A percentile compares a stretch with the other conserved stretches of the same genome.
Conservation (phyloP, 2,113 vertebrate genomes). For the Anolis sagrei region DNA sequence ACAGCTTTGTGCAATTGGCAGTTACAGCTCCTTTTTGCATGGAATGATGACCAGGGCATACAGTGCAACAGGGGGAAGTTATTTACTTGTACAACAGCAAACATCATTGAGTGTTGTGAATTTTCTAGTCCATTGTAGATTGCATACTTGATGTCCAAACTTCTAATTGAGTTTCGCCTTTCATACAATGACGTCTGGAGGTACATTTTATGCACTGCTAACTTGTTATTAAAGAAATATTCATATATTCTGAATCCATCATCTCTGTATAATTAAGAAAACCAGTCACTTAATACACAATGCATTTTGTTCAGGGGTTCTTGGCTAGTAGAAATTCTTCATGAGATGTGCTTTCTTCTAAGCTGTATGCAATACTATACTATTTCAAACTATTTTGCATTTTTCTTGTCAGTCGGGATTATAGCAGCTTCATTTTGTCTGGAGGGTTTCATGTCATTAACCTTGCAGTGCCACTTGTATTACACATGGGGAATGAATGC, state of each 20-base stretch:
- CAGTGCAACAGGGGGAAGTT: no score
- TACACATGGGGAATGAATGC: constrained; percentile 48
- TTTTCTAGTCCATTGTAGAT: neutral
- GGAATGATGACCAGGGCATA: no score
- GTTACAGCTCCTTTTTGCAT: no score
- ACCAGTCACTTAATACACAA: neutral
- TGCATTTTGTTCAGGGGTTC: neutral
- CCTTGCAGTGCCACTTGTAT: constrained; percentile 52
- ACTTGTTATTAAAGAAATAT: neutral
- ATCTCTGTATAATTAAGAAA: constrained; percentile 4
- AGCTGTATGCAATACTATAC: neutral
- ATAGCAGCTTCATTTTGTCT: constrained; percentile 32
- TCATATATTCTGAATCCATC: constrained; percentile 38
- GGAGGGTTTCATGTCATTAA: constrained; percentile 53
- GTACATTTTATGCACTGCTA: neutral
- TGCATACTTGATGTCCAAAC: neutral
- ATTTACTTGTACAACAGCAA: neutral
- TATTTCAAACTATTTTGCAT: neutral
- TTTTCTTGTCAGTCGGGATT: constrained; percentile 36
- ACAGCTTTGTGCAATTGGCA: neutral
- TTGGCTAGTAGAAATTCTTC: constrained; percentile 20
- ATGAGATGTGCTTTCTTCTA: constrained; percentile 13
- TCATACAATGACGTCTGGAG: neutral
- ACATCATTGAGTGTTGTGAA: neutral
- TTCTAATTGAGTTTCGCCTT: neutral